Evolutionary conservation across 2,888 invertebrate genomes (phyloP).

Genomic region (Watsonalla binaria): DNA sequence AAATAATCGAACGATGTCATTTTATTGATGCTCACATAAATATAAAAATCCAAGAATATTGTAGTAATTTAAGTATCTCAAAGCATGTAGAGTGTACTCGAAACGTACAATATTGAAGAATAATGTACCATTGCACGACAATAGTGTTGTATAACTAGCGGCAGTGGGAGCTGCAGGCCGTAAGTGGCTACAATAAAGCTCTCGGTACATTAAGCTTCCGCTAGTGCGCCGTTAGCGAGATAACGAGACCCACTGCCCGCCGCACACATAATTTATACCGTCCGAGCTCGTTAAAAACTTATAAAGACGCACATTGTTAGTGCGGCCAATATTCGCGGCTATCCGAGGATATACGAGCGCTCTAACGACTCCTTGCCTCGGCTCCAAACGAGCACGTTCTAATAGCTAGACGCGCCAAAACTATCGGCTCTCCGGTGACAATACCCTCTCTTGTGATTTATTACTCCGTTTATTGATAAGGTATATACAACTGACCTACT

Average conservation of each 20-base stretch:
- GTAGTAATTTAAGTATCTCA: background rate
- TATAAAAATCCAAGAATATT: background rate
- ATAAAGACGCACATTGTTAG: constrained; percentile 79
- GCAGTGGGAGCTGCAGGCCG: constrained; percentile 36
- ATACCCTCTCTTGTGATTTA: constrained; percentile 20
- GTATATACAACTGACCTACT: background rate
- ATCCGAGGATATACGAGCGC: constrained; percentile 65
- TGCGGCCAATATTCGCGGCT: constrained; percentile 74
- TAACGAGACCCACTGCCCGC: constrained; percentile 76
- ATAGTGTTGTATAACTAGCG: constrained; percentile 20
- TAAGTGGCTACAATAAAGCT: constrained; percentile 78
- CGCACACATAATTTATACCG: constrained; percentile 77
- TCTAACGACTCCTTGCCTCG: constrained; percentile 59
- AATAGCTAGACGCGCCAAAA: constrained; percentile 29
- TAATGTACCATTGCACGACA: constrained; percentile 11
- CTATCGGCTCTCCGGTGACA: constrained; percentile 27
- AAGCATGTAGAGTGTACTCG: constrained; percentile 10
- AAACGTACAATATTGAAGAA: constrained; percentile 21
- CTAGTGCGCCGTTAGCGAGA: constrained; percentile 74
- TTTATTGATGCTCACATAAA: too few relatives aligned
- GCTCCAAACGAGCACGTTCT: constrained; percentile 44
- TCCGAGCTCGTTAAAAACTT: constrained; percentile 79
- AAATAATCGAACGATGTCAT: too few relatives aligned
- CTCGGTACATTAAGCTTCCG: constrained; percentile 77
- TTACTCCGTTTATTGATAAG: constrained; percentile 13